These are phyloP conservation scores for Rhagonycha fulva DNA, from an alignment of 2,888 invertebrate species.

Conservation along the genomic window DNA sequence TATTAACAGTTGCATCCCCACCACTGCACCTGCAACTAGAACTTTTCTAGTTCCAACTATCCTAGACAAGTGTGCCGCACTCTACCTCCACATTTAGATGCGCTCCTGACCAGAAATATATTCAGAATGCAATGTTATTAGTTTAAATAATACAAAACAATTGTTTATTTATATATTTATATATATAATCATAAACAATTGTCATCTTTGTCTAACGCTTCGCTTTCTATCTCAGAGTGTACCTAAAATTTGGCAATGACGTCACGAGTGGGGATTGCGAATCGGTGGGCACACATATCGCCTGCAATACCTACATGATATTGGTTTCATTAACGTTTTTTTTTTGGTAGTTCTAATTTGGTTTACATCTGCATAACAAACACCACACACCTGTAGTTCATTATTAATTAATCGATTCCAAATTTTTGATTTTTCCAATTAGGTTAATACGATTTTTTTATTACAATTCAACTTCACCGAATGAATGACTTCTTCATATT, in stretches of 20 bases:
- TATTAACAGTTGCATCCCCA: slow-evolving; percentile 14
- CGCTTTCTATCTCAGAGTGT: slow-evolving; percentile 20
- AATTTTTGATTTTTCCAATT: neutral
- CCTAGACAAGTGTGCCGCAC: slow-evolving; percentile 40
- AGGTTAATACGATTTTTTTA: neutral
- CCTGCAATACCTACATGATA: neutral
- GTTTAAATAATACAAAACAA: slow-evolving; percentile 55
- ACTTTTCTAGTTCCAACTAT: slow-evolving; percentile 30
- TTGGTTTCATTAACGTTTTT: neutral
- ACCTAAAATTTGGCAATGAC: slow-evolving; percentile 31
- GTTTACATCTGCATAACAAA: neutral
- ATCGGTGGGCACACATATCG: slow-evolving; percentile 15
- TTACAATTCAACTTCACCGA: neutral
- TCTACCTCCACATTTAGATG: slow-evolving; percentile 42
- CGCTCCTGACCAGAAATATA: slow-evolving; percentile 52
- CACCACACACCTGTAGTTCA: neutral
- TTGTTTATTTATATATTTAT: slow-evolving; percentile 50
- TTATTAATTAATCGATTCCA: neutral
- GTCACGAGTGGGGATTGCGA: slow-evolving; percentile 27
- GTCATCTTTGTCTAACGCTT: slow-evolving; percentile 25
- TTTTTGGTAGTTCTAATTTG: neutral
- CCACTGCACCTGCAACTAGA: slow-evolving; percentile 17
- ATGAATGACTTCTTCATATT: neutral
- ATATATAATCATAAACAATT: slow-evolving; percentile 32
- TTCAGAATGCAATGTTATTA: slow-evolving; percentile 56